Evolutionary conservation across 2,797 vertebrate genomes (phyloP), one percentile per base, ranked within the genome.

Genomic region (Lutjanus campechanus): DNA sequence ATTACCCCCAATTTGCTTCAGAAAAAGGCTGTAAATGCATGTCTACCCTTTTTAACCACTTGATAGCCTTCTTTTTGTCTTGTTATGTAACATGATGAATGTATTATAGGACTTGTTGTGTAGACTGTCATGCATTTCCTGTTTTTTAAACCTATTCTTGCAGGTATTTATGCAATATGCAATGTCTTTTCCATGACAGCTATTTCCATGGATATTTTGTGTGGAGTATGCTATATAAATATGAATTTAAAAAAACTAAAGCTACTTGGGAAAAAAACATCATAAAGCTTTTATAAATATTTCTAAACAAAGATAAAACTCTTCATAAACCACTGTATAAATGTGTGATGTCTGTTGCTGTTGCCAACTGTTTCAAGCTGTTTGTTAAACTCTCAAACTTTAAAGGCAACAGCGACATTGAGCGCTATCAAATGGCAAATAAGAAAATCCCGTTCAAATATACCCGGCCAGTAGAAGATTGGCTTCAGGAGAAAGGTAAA

Each of bases 381-480:
- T 98, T 97, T 92, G 92, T 95, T 91, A 95, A 95, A 95, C 87
- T 98, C 96, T 97, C 96, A 97, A 98, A 99, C 97, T 98, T 99
- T 96, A 97, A 99, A 99, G 98, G 98, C 95, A 98, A 97, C 97
- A 99, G 97, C 96, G 98, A 99, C 97, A 98, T 97, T 97, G 97
- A 98, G 95, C 97, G 97, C 96, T 97, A 97, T 97, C 97, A 98
- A 98, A 98, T 98, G 97, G 97, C 98, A 97, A 99, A 98, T 98
- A 98, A 98, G 97, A 99, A 99, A 99, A 98, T 98, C 96, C 97
- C 98, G 94, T 99, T 98, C 98, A 99, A 99, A 98, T 98, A 98
- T 97, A 98, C 98, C 96, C 97, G 98, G 91, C 97, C 97, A 77
- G 97, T 98, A 96, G 98, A 99, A 92, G 98, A 99, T 94, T 98